These are phyloP conservation scores for Perca schrenkii DNA, from an alignment of 2,113 vertebrate species.

Conservation along the genomic window DNA sequence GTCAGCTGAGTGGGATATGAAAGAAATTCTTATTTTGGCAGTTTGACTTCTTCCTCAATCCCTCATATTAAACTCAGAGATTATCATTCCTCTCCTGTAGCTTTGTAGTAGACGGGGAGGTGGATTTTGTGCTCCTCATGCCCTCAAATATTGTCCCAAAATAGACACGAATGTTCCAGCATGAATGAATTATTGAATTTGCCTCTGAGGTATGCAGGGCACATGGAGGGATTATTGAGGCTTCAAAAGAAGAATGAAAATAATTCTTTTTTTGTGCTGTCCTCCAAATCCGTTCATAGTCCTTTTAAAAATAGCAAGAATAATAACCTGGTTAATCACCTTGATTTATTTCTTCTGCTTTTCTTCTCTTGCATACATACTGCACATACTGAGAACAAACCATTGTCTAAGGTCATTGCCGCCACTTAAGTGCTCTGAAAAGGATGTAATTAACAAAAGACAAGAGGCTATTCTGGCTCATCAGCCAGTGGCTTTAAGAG, in stretches of 20 bases:
- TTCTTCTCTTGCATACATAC: constrained; percentile 2
- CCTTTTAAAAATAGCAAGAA: constrained; percentile 16
- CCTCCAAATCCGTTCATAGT: background rate
- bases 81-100: constrained; percentile 28
- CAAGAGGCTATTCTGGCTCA: constrained; percentile 20
- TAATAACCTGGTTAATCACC: constrained; percentile 6
- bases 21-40: constrained; percentile 24
- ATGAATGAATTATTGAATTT: constrained; percentile 77
- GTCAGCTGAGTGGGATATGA: constrained; percentile 42
- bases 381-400: constrained; percentile 20
- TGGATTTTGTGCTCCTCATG: constrained; percentile 28
- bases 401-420: constrained; percentile 30
- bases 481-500: constrained; percentile 9
- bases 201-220: constrained; percentile 61
- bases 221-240: constrained; percentile 28
- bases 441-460: constrained; percentile 46
- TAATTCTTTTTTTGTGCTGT: background rate
- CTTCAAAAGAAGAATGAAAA: constrained; percentile 47
- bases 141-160: constrained; percentile 62
- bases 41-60: constrained; percentile 12
- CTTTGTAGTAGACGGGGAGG: constrained; percentile 23
- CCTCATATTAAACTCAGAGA: constrained; percentile 17
- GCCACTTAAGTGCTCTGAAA: constrained; percentile 36
- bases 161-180: constrained; percentile 71
- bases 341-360: background rate